phyloP scores from a whole-genome alignment of 2,888 invertebrate genomes.

The Pyrrhia umbra region DNA sequence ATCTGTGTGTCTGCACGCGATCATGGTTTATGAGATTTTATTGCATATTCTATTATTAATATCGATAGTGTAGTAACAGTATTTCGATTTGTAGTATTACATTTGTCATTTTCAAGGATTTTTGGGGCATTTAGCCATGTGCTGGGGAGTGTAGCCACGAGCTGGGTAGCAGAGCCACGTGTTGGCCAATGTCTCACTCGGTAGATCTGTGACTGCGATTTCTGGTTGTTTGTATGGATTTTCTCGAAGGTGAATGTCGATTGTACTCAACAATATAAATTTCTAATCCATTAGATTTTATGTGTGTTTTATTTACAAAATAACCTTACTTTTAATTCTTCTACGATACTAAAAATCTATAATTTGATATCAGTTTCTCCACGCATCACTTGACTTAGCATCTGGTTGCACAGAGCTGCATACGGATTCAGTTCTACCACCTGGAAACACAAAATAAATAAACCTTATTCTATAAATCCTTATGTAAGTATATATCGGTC shows the following conservation, averaged over 20 bases:
- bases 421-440: slow-evolving; percentile 97
- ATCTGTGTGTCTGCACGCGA: slow-evolving; percentile 70
- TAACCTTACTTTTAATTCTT: slow-evolving; percentile 8
- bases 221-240: slow-evolving; percentile 74
- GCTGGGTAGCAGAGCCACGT: slow-evolving; percentile 47
- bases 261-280: slow-evolving; percentile 90
- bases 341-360: slow-evolving; percentile 48
- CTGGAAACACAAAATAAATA: slow-evolving; percentile 78
- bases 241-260: slow-evolving; percentile 84
- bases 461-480: background rate
- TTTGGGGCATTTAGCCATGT: slow-evolving; percentile 68
- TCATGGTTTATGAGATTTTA: slow-evolving; percentile 78
- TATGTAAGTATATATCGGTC: no score
- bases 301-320: slow-evolving; percentile 78
- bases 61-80: slow-evolving; percentile 83
- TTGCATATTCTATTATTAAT: slow-evolving; percentile 85
- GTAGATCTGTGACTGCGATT: slow-evolving; percentile 65
- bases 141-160: slow-evolving; percentile 61
- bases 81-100: slow-evolving; percentile 86
- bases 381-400: slow-evolving; percentile 95
- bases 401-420: slow-evolving; percentile 98
- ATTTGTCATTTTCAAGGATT: slow-evolving; percentile 83
- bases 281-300: slow-evolving; percentile 89
- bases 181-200: slow-evolving; percentile 55
- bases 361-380: slow-evolving; percentile 83